phyloP scores from a whole-genome alignment of 2,797 vertebrate genomes.

The Sebastes nivosus region DNA sequence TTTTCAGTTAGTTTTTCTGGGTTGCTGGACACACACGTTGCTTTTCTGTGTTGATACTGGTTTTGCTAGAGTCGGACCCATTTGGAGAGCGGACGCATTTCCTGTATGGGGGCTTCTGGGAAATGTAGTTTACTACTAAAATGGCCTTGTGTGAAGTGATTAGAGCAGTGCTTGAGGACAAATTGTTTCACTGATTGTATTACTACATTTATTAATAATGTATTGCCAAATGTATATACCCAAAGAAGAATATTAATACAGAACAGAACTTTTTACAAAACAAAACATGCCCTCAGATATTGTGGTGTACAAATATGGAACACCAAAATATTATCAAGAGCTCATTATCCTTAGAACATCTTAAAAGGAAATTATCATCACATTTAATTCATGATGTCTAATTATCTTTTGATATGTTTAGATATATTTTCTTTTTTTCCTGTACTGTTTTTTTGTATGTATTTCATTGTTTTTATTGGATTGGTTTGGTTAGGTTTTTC shows the following conservation, averaged over 20 bases:
- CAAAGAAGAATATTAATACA: neutral
- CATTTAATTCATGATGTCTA: too few species aligned
- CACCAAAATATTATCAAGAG: too few species aligned
- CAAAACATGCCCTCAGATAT: too few species aligned
- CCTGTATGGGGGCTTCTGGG: conserved; percentile 40
- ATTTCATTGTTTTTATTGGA: too few species aligned
- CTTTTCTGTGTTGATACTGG: neutral
- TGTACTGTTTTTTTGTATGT: too few species aligned
- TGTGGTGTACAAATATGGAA: too few species aligned
- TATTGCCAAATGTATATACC: neutral
- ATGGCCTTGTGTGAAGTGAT: neutral
- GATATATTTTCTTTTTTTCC: too few species aligned
- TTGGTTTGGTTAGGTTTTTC: too few species aligned
- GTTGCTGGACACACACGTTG: conserved; percentile 1
- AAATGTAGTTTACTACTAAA: conserved; percentile 46
- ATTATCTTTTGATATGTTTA: too few species aligned
- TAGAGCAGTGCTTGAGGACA: neutral
- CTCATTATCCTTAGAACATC: too few species aligned
- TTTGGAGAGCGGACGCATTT: conserved; percentile 39
- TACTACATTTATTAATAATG: neutral
- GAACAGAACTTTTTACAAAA: neutral
- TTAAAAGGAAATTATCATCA: too few species aligned
- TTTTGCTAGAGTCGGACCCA: neutral
- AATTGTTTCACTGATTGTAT: neutral
- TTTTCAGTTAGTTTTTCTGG: neutral